Evolutionary conservation across 1,140 invertebrate species (phyloP).

Genomic region (Polyergus mexicanus): DNA sequence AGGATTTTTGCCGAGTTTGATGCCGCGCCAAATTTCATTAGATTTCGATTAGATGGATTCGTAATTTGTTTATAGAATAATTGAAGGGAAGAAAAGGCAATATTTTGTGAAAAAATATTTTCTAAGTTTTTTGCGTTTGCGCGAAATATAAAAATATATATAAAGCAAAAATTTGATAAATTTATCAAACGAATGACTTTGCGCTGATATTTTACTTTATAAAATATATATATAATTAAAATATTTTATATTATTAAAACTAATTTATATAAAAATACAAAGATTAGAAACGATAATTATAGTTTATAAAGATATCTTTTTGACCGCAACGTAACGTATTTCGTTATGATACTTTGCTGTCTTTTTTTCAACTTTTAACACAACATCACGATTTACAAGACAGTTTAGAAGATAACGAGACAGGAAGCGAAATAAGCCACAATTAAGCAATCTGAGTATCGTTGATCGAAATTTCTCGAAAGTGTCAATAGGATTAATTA

Average conservation of each 20-base stretch:
- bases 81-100: constrained; percentile 16
- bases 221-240: no score
- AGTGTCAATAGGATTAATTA: neutral
- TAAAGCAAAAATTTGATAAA: no score
- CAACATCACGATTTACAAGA: neutral
- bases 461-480: neutral
- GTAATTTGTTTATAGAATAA: neutral
- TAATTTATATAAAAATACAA: no score
- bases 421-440: neutral
- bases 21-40: constrained; percentile 1
- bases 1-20: neutral
- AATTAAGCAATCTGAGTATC: neutral
- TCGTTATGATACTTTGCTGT: no score
- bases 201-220: no score
- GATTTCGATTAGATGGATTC: neutral
- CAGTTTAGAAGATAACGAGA: neutral
- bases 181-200: no score
- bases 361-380: neutral
- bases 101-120: constrained; percentile 11
- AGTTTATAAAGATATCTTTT: neutral
- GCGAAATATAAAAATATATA: no score
- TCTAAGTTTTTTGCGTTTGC: no score
- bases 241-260: no score
- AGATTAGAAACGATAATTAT: no score
- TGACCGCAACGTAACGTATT: neutral